Base-by-base conservation (phyloP, 1,140 invertebrate species). In the Epicauta chinensis region DNA sequence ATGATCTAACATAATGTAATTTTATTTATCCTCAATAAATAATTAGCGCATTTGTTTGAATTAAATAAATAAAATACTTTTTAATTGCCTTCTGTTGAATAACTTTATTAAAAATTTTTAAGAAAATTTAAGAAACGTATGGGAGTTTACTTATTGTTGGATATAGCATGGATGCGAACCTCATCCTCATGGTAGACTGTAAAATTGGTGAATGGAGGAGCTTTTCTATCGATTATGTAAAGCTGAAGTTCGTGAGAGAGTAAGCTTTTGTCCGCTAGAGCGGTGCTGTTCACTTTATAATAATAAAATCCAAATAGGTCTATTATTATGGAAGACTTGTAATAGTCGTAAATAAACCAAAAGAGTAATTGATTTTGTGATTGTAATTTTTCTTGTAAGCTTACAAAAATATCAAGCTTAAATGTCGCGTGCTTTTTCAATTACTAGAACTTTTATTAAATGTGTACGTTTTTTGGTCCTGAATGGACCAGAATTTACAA, bases 311-410 rank as follows among this genome's bases (percentile, higher is more conserved):
- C 23, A 23, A 23, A 23, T 23, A 23, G 23, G 23, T 23, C 23
- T 39, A 58, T 58, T 58, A 58, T 50, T 58, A 58, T 58, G 55
- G 41, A 49, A 23, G 55, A 32, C 55, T 54, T 49, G 55, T 51
- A 49, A 38, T 45, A 40, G 51, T 58, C 51, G 46, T 58, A 58
- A 58, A 58, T 53, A 53, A 46, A 58, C 15, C 51, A 44, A 58
- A 57, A 57, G 55, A 49, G 55, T 57, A 57, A 57, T 57, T 57
- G 55, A 57, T 57, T 57, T 57, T 57, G 45, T 53, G 55, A 57
- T 57, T 57, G 44, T 57, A 57, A 57, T 57, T 57, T 52, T 51
- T 42, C 51, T 52, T 35, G 32, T 17, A 17, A 42, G 44, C 42
- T 47, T 52, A 40, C 38, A 47, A 47, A 43, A 52, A 49, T 45